phyloP scores from a whole-genome alignment of 1,140 invertebrate species.

The Trialeurodes vaporariorum region DNA sequence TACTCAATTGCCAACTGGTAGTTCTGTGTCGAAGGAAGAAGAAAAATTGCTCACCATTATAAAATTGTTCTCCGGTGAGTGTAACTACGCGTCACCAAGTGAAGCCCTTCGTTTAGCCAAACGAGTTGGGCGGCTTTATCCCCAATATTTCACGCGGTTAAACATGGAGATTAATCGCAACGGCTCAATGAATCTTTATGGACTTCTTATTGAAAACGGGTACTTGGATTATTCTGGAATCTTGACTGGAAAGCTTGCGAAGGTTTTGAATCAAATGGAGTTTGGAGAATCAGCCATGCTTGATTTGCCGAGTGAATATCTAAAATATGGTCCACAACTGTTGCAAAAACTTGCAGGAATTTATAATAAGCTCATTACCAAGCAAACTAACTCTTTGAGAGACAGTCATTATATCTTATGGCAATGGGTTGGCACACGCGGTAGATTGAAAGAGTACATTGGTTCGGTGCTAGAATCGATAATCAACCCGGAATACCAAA shows the following conservation, averaged over 20 bases:
- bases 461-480: neutral
- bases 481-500: neutral
- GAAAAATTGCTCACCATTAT: neutral
- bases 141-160: neutral
- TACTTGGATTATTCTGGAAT: neutral
- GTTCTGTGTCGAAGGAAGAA: neutral
- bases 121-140: neutral
- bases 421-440: neutral
- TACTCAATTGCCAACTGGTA: neutral
- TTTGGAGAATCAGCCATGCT: too few species aligned
- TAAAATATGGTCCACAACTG: neutral
- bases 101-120: neutral
- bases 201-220: neutral
- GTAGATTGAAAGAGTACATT: neutral
- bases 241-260: neutral
- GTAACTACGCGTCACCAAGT: neutral
- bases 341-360: neutral
- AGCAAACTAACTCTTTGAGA: neutral
- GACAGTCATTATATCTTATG: neutral
- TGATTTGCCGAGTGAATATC: neutral
- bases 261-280: neutral
- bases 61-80: neutral
- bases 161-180: neutral
- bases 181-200: neutral
- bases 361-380: neutral